These are phyloP conservation scores for Synanthedon vespiformis DNA, from an alignment of 2,888 invertebrate species.

Conservation along the genomic window DNA sequence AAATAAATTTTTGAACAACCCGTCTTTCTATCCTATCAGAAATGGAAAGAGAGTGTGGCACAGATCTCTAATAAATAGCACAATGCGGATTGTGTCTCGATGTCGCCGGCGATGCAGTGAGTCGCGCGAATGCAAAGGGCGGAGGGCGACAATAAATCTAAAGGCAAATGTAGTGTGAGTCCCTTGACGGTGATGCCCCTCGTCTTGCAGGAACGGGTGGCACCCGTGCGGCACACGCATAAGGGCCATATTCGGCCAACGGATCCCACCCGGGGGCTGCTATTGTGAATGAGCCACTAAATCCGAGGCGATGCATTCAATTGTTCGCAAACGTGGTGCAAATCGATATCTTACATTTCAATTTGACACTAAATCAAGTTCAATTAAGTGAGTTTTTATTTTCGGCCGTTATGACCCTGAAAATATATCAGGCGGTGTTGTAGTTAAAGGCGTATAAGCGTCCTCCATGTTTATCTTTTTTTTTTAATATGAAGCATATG, in stretches of 20 bases:
- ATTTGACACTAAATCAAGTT: conserved; percentile 10
- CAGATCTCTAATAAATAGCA: neutral
- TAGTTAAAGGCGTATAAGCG: too few species aligned
- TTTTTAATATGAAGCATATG: too few species aligned
- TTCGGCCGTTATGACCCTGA: too few species aligned
- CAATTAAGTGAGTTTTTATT: too few species aligned
- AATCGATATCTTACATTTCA: conserved; percentile 10
- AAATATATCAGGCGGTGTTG: too few species aligned
- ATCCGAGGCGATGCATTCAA: conserved; percentile 17
- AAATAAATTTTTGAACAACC: too few species aligned
- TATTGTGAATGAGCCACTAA: conserved; percentile 11
- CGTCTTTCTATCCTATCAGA: too few species aligned
- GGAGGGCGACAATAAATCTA: conserved; percentile 12
- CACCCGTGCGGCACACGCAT: neutral
- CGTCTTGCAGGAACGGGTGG: neutral
- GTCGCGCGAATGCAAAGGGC: neutral
- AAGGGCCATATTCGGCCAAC: neutral
- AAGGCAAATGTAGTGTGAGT: conserved; percentile 13
- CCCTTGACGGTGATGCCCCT: neutral
- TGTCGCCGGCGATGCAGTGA: conserved; percentile 6
- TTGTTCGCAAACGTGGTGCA: conserved; percentile 11
- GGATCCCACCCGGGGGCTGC: conserved; percentile 6
- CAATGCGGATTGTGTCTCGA: conserved; percentile 11
- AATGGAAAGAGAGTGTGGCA: too few species aligned
- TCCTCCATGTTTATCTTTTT: too few species aligned